phyloP scores from a whole-genome alignment of 2,888 invertebrate species.

The Zygaena filipendulae region DNA sequence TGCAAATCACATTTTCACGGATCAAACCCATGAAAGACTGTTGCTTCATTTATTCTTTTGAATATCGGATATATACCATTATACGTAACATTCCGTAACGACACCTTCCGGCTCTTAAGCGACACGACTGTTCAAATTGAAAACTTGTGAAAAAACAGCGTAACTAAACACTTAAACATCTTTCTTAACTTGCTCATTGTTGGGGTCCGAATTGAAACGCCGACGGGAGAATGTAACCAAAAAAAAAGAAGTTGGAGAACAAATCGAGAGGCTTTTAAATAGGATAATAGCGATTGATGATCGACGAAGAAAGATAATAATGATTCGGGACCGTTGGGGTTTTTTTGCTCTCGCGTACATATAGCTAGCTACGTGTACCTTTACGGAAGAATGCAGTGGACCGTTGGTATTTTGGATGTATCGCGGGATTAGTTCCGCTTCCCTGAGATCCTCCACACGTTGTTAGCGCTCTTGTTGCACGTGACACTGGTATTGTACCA shows the following conservation, averaged over 20 bases:
- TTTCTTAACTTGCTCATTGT: conserved; percentile 64
- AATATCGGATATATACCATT: conserved; percentile 19
- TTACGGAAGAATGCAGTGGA: conserved; percentile 41
- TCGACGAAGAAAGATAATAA: conserved; percentile 64
- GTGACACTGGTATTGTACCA: conserved; percentile 50
- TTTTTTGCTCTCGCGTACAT: conserved; percentile 42
- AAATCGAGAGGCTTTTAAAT: conserved; percentile 67
- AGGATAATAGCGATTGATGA: conserved; percentile 67
- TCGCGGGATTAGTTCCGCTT: conserved; percentile 58
- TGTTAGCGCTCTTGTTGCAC: conserved; percentile 58
- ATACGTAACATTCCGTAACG: conserved; percentile 55
- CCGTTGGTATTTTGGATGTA: conserved; percentile 48
- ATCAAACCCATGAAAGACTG: too few relatives aligned
- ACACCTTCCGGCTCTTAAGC: conserved; percentile 64
- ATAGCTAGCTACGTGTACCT: too few relatives aligned
- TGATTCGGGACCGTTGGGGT: conserved; percentile 53
- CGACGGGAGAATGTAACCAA: conserved; percentile 47
- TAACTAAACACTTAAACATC: conserved; percentile 67
- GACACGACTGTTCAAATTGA: conserved; percentile 63
- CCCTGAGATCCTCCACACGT: conserved; percentile 61
- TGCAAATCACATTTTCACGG: too few relatives aligned
- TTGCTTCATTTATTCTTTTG: too few relatives aligned
- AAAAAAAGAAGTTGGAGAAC: conserved; percentile 52
- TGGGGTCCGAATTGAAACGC: conserved; percentile 54
- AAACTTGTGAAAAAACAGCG: conserved; percentile 65